phyloP scores from a whole-genome alignment of 2,797 vertebrate genomes.

The Gallinago solitaria region DNA sequence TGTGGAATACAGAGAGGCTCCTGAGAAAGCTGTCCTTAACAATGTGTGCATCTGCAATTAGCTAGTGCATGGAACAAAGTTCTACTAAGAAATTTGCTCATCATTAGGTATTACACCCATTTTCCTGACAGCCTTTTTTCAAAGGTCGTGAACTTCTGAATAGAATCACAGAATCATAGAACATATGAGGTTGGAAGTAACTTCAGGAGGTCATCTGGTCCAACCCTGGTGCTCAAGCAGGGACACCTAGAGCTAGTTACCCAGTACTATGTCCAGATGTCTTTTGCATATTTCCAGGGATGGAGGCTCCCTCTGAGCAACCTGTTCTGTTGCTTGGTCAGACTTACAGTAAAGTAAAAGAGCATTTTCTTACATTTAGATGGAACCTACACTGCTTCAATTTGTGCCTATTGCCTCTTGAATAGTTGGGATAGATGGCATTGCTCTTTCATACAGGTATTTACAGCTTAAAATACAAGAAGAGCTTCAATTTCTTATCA shows the following conservation, averaged over 20 bases:
- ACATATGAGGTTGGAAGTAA: neutral
- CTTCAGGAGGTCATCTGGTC: neutral
- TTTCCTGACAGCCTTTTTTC: neutral
- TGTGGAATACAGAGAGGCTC: neutral
- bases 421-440: neutral
- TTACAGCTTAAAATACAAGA: neutral
- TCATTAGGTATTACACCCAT: neutral
- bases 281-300: neutral
- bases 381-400: neutral
- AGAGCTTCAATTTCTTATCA: neutral
- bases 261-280: neutral
- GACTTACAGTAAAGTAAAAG: neutral
- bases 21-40: neutral
- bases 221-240: neutral
- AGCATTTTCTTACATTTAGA: neutral
- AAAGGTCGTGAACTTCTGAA: neutral
- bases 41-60: neutral
- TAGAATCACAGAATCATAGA: neutral
- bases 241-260: neutral
- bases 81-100: neutral
- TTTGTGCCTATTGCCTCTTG: neutral
- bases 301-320: neutral
- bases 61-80: neutral
- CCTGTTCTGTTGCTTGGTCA: neutral
- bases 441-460: neutral